Base-by-base conservation (phyloP, 2,888 invertebrate genomes). In the Geotrupes spiniger region DNA sequence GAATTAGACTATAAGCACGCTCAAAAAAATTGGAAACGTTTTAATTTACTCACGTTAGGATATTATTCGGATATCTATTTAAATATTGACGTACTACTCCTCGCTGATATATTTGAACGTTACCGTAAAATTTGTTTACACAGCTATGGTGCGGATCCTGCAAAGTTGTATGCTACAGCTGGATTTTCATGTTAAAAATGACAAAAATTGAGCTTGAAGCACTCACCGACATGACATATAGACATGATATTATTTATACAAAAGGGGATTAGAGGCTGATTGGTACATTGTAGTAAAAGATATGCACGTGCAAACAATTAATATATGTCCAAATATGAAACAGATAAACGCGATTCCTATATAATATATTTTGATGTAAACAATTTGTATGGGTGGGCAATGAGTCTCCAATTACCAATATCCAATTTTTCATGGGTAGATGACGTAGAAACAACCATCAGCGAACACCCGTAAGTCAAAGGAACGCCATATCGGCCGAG, bases 271-370 rank as follows among this genome's bases (percentile, higher is more conserved):
- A 12, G 53, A 26, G 53, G 53, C 1, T 53, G 51, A 1, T 9
- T 56, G 1, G 61, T 62, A 9, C 53, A 68, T 4, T 57, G 58
- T 61, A n/a, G 11, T n/a, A 48, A 16, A 26, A 36, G 63, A 14
- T 61, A 66, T 54, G 59, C 60, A 2, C 54, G 56, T 47, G 69
- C 67, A 2, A 69, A 69, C 54, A 70, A 72, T 52, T 64, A 59
- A 50, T 70, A 67, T 49, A 56, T 71, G 46, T 42, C 48, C 0
- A 47, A 61, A 11, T 70, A 59, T 53, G 51, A 71, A 58, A 16
- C 51, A 2, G 40, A 33, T 5, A 42, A 61, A 51, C 38, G 53
- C 14, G 39, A 43, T 2, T 46, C 48, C 2, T 65, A 58, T 53
- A 36, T 69, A 15, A 53, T 61, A 41, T 66, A 66, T 57, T 57